phyloP scores from a whole-genome alignment of 2,888 invertebrate genomes.

The Coenonympha arcania region DNA sequence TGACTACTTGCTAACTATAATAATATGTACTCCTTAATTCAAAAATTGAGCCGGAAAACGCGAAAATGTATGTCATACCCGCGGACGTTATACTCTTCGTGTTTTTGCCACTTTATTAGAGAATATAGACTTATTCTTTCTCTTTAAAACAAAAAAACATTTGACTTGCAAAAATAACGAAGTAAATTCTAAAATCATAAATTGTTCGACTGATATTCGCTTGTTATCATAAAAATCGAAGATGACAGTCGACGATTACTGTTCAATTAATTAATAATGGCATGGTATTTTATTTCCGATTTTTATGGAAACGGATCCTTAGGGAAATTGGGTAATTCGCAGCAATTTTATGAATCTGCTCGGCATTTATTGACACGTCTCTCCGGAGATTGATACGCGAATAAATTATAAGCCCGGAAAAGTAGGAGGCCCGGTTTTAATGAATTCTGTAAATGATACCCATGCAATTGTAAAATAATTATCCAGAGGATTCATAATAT shows the following conservation, averaged over 20 bases:
- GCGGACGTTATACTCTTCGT: no score
- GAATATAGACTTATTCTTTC: no score
- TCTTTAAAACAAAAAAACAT: no score
- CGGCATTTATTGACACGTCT: slow-evolving; percentile 30
- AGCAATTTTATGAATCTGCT: slow-evolving; percentile 29
- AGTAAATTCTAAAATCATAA: not conserved
- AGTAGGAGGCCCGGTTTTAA: not conserved
- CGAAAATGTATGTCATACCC: no score
- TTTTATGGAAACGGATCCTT: slow-evolving; percentile 25
- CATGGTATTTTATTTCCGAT: slow-evolving; percentile 18
- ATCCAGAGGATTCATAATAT: not conserved
- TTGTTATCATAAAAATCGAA: slow-evolving; percentile 9
- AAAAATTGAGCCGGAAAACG: no score
- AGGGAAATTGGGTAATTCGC: slow-evolving; percentile 27
- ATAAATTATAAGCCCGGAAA: slow-evolving; percentile 19
- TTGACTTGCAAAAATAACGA: no score
- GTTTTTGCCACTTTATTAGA: no score
- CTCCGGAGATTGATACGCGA: slow-evolving; percentile 27
- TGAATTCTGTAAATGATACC: not conserved
- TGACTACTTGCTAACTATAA: no score
- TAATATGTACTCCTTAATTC: no score
- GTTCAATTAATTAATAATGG: slow-evolving; percentile 15
- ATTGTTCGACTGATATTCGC: not conserved
- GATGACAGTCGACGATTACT: slow-evolving; percentile 7
- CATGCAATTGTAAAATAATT: not conserved